Evolutionary conservation across 2,797 vertebrate species (phyloP).

Genomic region (Notolabrus celidotus): DNA sequence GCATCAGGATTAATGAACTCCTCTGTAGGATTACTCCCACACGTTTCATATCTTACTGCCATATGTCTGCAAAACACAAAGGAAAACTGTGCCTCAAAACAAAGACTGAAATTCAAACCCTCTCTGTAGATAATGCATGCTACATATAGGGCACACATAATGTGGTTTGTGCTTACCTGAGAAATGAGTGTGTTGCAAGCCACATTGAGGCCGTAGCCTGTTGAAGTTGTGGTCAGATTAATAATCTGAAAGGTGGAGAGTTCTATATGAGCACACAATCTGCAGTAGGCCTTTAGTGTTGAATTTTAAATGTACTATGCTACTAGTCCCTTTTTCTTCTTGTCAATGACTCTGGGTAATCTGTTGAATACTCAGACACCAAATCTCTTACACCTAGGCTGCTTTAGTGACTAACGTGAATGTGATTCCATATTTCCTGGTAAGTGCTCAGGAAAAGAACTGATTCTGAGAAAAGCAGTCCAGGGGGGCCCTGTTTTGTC

Average conservation of each 20-base stretch:
- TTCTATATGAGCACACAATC: slow-evolving; percentile 13
- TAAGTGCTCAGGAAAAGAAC: not conserved
- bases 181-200: slow-evolving; percentile 93
- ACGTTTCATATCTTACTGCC: slow-evolving; percentile 89
- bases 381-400: not conserved
- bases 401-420: not conserved
- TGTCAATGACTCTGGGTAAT: not conserved
- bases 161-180: slow-evolving; percentile 83
- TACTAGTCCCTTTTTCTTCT: not conserved
- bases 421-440: not conserved
- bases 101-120: not conserved
- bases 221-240: slow-evolving; percentile 85
- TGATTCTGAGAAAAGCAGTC: not conserved
- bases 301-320: not conserved
- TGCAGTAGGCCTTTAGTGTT: not conserved
- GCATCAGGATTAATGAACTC: slow-evolving; percentile 87
- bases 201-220: slow-evolving; percentile 86
- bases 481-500: not conserved
- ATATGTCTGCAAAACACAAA: slow-evolving; percentile 82
- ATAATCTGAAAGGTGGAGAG: slow-evolving; percentile 80
- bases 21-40: slow-evolving; percentile 92
- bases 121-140: not conserved
- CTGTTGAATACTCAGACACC: no score
- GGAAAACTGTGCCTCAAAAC: not conserved
- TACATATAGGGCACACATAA: not conserved